Evolutionary conservation across 2,797 vertebrate species (phyloP), one percentile per base, ranked within the genome.

Genomic region (Pseudochirops cupreus): DNA sequence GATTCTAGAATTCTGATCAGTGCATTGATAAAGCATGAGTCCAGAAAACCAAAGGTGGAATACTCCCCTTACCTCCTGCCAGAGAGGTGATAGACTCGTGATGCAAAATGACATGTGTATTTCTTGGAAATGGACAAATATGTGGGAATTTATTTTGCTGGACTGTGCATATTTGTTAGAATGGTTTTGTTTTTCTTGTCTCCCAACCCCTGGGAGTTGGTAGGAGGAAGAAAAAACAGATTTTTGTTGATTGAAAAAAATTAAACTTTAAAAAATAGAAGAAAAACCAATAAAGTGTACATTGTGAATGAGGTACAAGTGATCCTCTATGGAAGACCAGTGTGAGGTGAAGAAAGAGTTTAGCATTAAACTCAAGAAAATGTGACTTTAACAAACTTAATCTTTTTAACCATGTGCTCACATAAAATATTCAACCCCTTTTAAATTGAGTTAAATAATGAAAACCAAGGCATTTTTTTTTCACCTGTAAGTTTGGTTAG

Each of bases 361-460:
- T 50, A 89, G 0, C 31, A 46, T 94, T 95, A 74, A 95, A 52
- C 91, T 97, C 87, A 93, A 90, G 95, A 89, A 92, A 90, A 92
- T 94, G 3, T 95, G 92, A 97, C 31, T 62, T n/a, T 53, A 74
- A 24, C 74, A 93, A 89, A 94, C 57, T 94, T 95, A 95, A 95
- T 74, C 90, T 94, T 97, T 96, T 92, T 93, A 96, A 94, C 82
- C 55, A 82, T 97, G 97, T 97, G 96, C 97, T 97, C 98, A 97
- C 93, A 92, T 94, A 98, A 98, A 98, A 98, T 67, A 97, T 96
- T 97, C 94, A 98, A 95, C 97, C 94, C 95, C 98, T 98, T 98
- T 98, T 98, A 97, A 98, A 97, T 97, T 98, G 97, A 97, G 98
- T 95, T 98, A 98, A 98, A 95, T 98, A 96, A 98, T 98, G 98